Percentiles rank a stretch among this genome's conserved stretches.
Evolutionary conservation across 2,113 vertebrate species (phyloP).

Genomic region (Callospermophilus lateralis): DNA sequence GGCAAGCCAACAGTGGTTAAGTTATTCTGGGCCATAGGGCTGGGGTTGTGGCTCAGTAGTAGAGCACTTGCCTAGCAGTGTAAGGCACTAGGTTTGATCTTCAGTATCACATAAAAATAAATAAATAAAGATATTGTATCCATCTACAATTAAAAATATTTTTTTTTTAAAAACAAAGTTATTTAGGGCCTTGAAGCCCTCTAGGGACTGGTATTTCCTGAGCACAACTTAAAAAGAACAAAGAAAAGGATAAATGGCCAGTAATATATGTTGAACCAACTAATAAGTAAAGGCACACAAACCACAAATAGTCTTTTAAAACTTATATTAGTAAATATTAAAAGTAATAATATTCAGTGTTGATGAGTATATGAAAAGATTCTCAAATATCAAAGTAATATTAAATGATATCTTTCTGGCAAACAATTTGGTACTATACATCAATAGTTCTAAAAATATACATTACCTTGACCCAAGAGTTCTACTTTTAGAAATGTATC

Average conservation of each 20-base stretch:
- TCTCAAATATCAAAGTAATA: slow-evolving; percentile 43
- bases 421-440: neutral
- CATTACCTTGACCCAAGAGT: neutral
- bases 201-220: neutral
- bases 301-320: neutral
- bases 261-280: neutral
- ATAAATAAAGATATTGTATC: too few species aligned
- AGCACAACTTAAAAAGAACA: neutral
- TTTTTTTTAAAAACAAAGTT: neutral
- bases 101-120: too few species aligned
- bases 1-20: neutral
- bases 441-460: slow-evolving; percentile 14
- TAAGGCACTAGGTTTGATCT: too few species aligned
- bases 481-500: neutral
- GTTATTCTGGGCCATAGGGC: neutral
- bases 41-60: too few species aligned
- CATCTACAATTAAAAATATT: too few species aligned
- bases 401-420: slow-evolving; percentile 1
- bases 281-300: slow-evolving; percentile 27
- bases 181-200: neutral
- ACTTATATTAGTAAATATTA: slow-evolving; percentile 28
- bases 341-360: neutral
- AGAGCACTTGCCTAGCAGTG: too few species aligned
- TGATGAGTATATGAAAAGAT: neutral
- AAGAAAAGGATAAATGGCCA: slow-evolving; percentile 27